phyloP scores from a whole-genome alignment of 2,797 vertebrate genomes.

The Erpetoichthys calabaricus region DNA sequence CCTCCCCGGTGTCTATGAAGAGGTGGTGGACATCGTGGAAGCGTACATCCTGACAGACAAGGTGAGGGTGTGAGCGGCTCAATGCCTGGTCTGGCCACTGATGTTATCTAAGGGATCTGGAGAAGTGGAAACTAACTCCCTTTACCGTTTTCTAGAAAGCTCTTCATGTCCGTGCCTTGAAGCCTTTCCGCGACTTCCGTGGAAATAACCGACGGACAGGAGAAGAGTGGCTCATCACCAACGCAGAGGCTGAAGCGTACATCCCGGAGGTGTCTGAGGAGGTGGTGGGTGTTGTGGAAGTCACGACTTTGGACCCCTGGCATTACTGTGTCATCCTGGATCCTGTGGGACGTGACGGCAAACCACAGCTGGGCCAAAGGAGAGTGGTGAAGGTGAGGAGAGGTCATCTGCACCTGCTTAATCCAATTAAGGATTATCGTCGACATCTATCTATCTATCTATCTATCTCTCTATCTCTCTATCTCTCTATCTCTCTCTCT shows the following conservation, averaged over 20 bases:
- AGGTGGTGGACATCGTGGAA: slow-evolving; percentile 69
- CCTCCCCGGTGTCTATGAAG: slow-evolving; percentile 72
- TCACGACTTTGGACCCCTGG: slow-evolving; percentile 64
- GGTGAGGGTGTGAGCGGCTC: slow-evolving; percentile 36
- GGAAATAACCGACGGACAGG: slow-evolving; percentile 54
- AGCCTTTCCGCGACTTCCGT: slow-evolving; percentile 53
- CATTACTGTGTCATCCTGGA: slow-evolving; percentile 77
- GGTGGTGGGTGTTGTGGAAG: slow-evolving; percentile 60
- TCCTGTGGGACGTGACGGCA: slow-evolving; percentile 59
- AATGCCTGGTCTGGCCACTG: background rate
- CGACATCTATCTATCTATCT: background rate
- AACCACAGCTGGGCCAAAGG: slow-evolving; percentile 77
- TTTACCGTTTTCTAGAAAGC: slow-evolving; percentile 48
- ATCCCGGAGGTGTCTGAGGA: slow-evolving; percentile 74
- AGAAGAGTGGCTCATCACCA: slow-evolving; percentile 78
- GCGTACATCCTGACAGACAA: slow-evolving; percentile 81
- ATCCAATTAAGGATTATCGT: too few species aligned
- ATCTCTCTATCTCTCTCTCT: too few species aligned
- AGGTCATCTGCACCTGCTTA: too few species aligned
- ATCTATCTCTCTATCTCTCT: too few species aligned
- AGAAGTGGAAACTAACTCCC: background rate
- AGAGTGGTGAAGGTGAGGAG: slow-evolving; percentile 68
- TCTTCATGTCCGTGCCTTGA: slow-evolving; percentile 64
- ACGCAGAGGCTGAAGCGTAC: slow-evolving; percentile 62
- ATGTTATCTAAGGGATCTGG: background rate